Evolutionary conservation across 2,888 invertebrate species (phyloP), one percentile per base, ranked within the genome.

Genomic region (Ophion obscuratus): DNA sequence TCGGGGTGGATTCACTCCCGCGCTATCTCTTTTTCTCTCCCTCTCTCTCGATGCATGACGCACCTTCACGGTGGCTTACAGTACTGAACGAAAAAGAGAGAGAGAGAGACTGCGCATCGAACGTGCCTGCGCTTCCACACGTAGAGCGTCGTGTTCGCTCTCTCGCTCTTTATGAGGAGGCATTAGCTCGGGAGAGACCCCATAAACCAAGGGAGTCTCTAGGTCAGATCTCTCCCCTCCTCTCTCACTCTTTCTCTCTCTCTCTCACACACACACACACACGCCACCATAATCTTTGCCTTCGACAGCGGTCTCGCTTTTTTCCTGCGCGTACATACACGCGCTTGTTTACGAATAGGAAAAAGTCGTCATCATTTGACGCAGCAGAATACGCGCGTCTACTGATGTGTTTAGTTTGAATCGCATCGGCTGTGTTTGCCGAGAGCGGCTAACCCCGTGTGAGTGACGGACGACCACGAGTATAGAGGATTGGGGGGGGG

Each of bases 1-100:
- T 92, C 91, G 89, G 90, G 53, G 91, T 90, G 92, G 93, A 93
- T 92, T 92, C 92, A 92, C 91, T 92, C 91, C 91, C 91, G 89
- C 90, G 90, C 91, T 47, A 1, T 47, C 47, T 47, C 9, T 47
- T 9, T 3, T 2, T 53, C 53, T 53, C 53, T 53, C 14, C 14
- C 53, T 53, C 14, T 53, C 17, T 88, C 88, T 88, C 89, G 89
- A 87, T 84, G 74, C 84, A 84, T 80, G 85, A 87, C 86, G 81
- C 83, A 87, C 84, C 86, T 74, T 59, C 64, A 40, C 74, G 47
- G 17, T 59, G 53, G 74, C 75, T 71, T 77, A 82, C 78, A 78
- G 68, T 68, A 53, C 59, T 62, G 53, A 11, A 24, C 20, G 36
- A 68, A 27, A 47, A 61, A 59, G 40, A 77, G 66, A 80, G 40